Percentiles rank a stretch among this genome's conserved stretches.
Evolutionary conservation across 2,113 vertebrate genomes (phyloP).

Genomic region (Callaeas wilsoni): DNA sequence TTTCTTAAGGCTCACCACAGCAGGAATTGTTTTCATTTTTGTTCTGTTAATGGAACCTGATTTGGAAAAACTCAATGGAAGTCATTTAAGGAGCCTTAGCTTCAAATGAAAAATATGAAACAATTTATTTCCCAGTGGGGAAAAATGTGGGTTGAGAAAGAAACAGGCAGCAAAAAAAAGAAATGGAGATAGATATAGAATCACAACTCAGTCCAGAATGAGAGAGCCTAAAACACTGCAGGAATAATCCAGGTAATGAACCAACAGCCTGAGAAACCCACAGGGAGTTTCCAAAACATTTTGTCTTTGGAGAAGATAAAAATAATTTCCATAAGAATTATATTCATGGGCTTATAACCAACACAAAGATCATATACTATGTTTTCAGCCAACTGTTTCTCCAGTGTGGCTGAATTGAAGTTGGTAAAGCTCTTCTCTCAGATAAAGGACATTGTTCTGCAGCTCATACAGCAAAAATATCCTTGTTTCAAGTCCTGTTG

Average conservation of each 20-base stretch:
- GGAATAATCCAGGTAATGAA: conserved; percentile 28
- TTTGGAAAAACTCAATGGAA: conserved; percentile 38
- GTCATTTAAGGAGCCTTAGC: not conserved
- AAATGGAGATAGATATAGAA: conserved; percentile 19
- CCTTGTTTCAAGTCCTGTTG: not conserved
- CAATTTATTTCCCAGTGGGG: conserved; percentile 25
- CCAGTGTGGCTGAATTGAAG: not conserved
- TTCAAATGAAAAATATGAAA: conserved; percentile 40
- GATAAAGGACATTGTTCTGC: not conserved
- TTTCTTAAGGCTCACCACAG: conserved; percentile 30
- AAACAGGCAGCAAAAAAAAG: not conserved
- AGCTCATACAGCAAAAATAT: not conserved
- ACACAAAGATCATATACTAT: not conserved
- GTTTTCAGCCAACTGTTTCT: conserved; percentile 1
- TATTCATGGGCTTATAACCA: not conserved
- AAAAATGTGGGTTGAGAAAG: conserved; percentile 20
- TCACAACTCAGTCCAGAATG: not conserved
- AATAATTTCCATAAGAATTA: conserved; percentile 31
- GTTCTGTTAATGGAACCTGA: conserved; percentile 27
- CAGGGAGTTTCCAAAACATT: conserved; percentile 30
- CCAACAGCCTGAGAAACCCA: not conserved
- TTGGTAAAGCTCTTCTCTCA: not conserved
- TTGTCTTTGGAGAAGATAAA: conserved; percentile 30
- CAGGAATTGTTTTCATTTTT: conserved; percentile 43
- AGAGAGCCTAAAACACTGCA: not conserved